phyloP scores from a whole-genome alignment of 1,140 invertebrate genomes.

The Drosophila biarmipes region DNA sequence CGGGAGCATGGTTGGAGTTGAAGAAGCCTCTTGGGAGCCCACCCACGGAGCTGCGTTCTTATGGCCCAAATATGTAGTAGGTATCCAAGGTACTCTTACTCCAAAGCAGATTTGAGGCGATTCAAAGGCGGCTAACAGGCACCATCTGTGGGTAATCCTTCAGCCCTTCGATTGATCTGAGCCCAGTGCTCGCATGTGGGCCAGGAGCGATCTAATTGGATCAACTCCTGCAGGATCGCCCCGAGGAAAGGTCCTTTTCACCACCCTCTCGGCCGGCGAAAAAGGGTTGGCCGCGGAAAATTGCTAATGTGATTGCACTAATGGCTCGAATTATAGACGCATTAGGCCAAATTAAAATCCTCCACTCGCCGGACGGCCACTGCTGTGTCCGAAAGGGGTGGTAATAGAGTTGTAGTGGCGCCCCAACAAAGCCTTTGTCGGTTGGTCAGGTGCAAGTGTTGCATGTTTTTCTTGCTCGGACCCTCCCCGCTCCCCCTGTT shows the following conservation, averaged over 20 bases:
- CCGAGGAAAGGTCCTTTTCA: slow-evolving; percentile 13
- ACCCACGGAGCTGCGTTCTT: neutral
- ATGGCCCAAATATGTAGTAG: no score
- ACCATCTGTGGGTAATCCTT: slow-evolving; percentile 43
- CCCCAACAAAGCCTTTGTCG: slow-evolving; percentile 61
- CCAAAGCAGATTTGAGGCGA: no score
- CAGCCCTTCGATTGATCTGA: slow-evolving; percentile 31
- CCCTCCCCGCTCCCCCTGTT: neutral
- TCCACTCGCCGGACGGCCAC: slow-evolving; percentile 46
- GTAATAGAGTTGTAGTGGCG: slow-evolving; percentile 71
- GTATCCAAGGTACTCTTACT: no score
- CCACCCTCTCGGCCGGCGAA: slow-evolving; percentile 7
- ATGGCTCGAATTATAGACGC: slow-evolving; percentile 83
- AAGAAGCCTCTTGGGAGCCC: neutral
- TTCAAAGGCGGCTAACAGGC: neutral
- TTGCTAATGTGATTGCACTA: slow-evolving; percentile 83
- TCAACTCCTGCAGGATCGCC: slow-evolving; percentile 31
- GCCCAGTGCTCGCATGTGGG: slow-evolving; percentile 32
- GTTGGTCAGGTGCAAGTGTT: slow-evolving; percentile 72
- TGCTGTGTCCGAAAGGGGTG: neutral
- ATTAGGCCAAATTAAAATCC: slow-evolving; percentile 84
- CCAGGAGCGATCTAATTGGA: slow-evolving; percentile 37
- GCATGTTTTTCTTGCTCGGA: slow-evolving; percentile 24
- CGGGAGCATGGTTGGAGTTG: slow-evolving; percentile 16
- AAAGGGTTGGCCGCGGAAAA: slow-evolving; percentile 71